A percentile compares a stretch with the other conserved stretches of the same genome.
phyloP scores from a whole-genome alignment of 2,888 invertebrate species.

The Drosophila kokeensis region DNA sequence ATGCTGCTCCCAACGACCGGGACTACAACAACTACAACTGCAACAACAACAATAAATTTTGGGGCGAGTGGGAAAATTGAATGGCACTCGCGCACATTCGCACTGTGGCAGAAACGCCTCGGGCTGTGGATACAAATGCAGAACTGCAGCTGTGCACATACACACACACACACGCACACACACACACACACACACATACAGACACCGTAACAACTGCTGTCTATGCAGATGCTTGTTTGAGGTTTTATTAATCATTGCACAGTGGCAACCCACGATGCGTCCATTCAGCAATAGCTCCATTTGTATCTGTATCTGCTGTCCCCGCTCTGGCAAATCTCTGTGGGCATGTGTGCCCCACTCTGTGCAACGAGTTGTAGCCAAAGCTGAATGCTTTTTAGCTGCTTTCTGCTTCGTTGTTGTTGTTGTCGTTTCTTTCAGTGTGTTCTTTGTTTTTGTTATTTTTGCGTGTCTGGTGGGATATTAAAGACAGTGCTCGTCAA shows the following conservation, averaged over 20 bases:
- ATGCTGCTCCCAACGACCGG: conserved; percentile 35
- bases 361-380: conserved; percentile 12
- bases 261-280: conserved; percentile 38
- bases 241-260: conserved; percentile 68
- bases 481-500: conserved; percentile 56
- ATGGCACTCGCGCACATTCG: conserved; percentile 53
- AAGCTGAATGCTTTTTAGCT: neutral
- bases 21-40: conserved; percentile 38
- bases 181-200: conserved; percentile 10
- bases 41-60: conserved; percentile 71
- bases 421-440: conserved; percentile 9
- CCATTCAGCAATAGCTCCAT: conserved; percentile 38
- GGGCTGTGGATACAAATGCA: conserved; percentile 33
- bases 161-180: conserved; percentile 2
- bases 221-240: conserved; percentile 58
- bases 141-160: conserved; percentile 34
- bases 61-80: conserved; percentile 62
- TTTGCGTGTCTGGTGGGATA: conserved; percentile 43
- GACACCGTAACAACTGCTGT: conserved; percentile 29
- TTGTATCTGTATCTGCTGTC: conserved; percentile 18
- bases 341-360: conserved; percentile 37
- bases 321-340: conserved; percentile 44
- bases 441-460: conserved; percentile 25
- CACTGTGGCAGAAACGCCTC: conserved; percentile 35
- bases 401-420: neutral